Conservation (phyloP, 1,140 invertebrate genomes). For the Ericerus pela region DNA sequence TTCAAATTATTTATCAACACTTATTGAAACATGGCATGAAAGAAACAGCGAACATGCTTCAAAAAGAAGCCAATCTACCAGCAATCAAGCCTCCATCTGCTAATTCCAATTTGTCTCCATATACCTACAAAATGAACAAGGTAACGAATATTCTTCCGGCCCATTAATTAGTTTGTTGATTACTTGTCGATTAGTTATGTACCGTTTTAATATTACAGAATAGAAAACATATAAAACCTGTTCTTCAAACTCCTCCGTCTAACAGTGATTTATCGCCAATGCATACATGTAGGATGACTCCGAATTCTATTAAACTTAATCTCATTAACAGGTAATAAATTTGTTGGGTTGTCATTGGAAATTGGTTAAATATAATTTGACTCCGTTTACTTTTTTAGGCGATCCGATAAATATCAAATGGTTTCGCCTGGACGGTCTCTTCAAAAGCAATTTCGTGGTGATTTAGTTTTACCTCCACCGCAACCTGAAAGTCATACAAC, state of each 20-base stretch:
- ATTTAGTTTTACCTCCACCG: constrained; percentile 20
- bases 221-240: constrained; percentile 4
- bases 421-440: not conserved
- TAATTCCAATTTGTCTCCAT: constrained; percentile 34
- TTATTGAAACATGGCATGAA: constrained; percentile 56
- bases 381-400: not conserved
- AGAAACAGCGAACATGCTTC: constrained; percentile 53
- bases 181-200: too few species aligned
- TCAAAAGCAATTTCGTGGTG: not conserved
- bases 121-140: constrained; percentile 33
- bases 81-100: constrained; percentile 32
- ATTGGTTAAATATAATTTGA: too few species aligned
- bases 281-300: too few species aligned
- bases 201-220: not conserved
- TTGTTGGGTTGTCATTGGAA: not conserved
- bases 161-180: too few species aligned
- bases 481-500: constrained; percentile 41
- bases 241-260: too few species aligned
- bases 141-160: constrained; percentile 1
- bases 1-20: constrained; percentile 84
- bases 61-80: constrained; percentile 56
- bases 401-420: not conserved
- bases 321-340: not conserved
- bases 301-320: not conserved
- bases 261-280: too few species aligned